phyloP scores from a whole-genome alignment of 1,140 invertebrate species.

The Eufriesea mexicana region DNA sequence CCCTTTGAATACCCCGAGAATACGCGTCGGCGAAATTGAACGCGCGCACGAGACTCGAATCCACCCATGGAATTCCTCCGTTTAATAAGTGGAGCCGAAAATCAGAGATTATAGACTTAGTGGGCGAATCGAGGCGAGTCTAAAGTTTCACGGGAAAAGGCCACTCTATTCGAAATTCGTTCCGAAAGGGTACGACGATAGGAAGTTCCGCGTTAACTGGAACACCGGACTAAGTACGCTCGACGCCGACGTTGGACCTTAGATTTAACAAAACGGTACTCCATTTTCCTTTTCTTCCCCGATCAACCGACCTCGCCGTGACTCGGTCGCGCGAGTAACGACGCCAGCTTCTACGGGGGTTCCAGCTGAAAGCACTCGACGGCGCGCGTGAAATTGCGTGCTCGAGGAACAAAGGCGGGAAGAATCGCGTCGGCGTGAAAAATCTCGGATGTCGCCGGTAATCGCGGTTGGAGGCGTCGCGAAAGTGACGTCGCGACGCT shows the following conservation, averaged over 20 bases:
- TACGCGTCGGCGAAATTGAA: neutral
- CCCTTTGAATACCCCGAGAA: neutral
- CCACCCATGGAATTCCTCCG: neutral
- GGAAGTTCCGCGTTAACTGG: neutral
- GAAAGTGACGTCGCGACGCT: slow-evolving; percentile 12
- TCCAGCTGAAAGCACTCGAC: neutral
- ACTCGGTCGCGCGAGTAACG: neutral
- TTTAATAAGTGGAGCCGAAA: too few relatives aligned
- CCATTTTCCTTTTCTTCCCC: neutral
- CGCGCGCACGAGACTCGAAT: neutral
- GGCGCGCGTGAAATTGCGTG: neutral
- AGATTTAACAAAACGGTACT: neutral
- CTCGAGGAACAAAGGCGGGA: slow-evolving; percentile 3
- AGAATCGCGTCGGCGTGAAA: neutral
- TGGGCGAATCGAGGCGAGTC: too few relatives aligned
- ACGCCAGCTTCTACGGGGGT: neutral
- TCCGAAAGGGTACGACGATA: too few relatives aligned
- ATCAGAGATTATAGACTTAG: neutral
- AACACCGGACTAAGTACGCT: neutral
- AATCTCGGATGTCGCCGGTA: slow-evolving; percentile 14
- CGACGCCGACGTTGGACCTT: neutral
- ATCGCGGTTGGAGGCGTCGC: slow-evolving; percentile 6
- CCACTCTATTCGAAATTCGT: neutral
- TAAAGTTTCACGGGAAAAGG: too few relatives aligned
- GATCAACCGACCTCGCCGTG: neutral